Base-by-base conservation (phyloP, 92 coral and sea anemone species). In the Epizoanthus stellaris region DNA sequence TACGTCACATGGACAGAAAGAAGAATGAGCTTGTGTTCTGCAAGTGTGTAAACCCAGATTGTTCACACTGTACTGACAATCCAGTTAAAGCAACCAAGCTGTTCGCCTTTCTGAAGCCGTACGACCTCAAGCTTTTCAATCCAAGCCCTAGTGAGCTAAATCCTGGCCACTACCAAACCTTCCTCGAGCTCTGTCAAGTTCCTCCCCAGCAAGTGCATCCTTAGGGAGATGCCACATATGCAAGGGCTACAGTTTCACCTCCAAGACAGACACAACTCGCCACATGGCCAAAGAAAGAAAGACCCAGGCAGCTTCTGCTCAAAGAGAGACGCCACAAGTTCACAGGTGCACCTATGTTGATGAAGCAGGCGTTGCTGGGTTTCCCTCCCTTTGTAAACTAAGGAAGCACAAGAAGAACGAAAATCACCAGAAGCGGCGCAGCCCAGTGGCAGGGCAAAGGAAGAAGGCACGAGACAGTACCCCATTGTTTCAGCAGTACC, bases 11-110 rank as follows among this genome's bases (percentile, higher is more conserved):
- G 20, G 83, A 82, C 65, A 68, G 91, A 38, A 82, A 85, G 77
- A 85, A 75, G 54, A 89, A 85, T 73, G 89, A 89, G 76, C 84
- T 85, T 19, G 88, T 89, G 64, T 89, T 89, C 67, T 59, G 61
- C 42, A 89, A 89, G 58, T 89, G 92, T 30, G 75, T 72, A 1
- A 83, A 89, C 73, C 84, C 70, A 36, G 40, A 77, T 34, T 89
- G 86, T 56, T 65, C 74, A 42, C 82, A 88, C 52, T 89, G 89
- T 30, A 85, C 89, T 12, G 73, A 53, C 3, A 84, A 77, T 53
- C 91, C 86, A 53, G 85, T 85, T 45, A 42, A 80, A 76, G 87
- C 89, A 30, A 84, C 75, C 53, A 68, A 82, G 77, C 86, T 67
- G 25, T 82, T 82, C 58, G 14, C 59, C 45, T 67, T 63, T 69